phyloP scores from a whole-genome alignment of 2,113 vertebrate genomes.

The Muntiacus muntjak region DNA sequence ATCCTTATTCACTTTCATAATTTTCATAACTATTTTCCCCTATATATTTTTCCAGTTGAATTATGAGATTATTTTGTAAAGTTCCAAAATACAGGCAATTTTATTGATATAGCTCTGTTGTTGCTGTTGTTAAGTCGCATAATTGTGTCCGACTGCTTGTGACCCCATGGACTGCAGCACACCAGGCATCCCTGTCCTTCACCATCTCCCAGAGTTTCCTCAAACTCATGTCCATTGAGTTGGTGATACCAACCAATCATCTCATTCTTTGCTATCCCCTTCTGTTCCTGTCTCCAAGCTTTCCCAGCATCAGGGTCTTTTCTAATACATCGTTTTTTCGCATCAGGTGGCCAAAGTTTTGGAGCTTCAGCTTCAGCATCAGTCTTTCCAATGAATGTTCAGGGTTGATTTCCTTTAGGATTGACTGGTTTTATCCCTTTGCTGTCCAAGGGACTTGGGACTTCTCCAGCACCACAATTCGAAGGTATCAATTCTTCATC shows the following conservation, averaged over 20 bases:
- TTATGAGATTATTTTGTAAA: slow-evolving; percentile 1
- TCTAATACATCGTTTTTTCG: not conserved
- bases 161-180: not conserved
- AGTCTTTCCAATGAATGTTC: not conserved
- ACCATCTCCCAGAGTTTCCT: not conserved
- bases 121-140: not conserved
- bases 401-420: not conserved
- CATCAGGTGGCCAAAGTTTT: not conserved
- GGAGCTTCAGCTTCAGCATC: not conserved
- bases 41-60: slow-evolving; percentile 44
- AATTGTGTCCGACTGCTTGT: not conserved
- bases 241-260: not conserved
- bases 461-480: not conserved
- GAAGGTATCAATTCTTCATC: not conserved
- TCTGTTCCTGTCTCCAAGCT: not conserved
- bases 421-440: not conserved
- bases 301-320: not conserved
- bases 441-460: not conserved
- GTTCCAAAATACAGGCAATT: not conserved
- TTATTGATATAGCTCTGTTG: not conserved
- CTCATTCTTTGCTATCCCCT: not conserved
- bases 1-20: slow-evolving; percentile 38
- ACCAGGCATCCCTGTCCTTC: not conserved
- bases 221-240: not conserved
- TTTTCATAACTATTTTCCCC: slow-evolving; percentile 37